phyloP scores from a whole-genome alignment of 2,113 vertebrate genomes.

The Tricholaema leucomelas region DNA sequence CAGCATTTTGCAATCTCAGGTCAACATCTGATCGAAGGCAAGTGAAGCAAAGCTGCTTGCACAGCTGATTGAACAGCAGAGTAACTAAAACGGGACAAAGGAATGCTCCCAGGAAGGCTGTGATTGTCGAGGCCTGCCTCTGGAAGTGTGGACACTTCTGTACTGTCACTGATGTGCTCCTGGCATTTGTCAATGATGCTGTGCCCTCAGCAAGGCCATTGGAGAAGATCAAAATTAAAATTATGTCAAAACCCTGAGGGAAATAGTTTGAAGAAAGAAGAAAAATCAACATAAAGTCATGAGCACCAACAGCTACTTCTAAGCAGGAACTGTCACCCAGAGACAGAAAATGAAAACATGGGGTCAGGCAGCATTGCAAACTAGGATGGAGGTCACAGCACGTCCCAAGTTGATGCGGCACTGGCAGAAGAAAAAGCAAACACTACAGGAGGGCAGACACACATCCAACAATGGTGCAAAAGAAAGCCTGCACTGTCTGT shows the following conservation, averaged over 20 bases:
- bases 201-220: neutral
- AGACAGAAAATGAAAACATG: neutral
- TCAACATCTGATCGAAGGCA: neutral
- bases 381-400: neutral
- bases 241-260: neutral
- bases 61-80: neutral
- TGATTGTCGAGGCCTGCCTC: neutral
- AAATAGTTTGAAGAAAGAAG: neutral
- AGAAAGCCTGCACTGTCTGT: neutral
- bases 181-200: neutral
- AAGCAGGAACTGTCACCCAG: neutral
- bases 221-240: neutral
- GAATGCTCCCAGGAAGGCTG: neutral
- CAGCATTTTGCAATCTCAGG: neutral
- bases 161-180: neutral
- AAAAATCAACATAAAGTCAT: neutral
- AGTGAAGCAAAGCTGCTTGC: neutral
- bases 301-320: neutral
- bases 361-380: neutral
- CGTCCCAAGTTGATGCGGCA: neutral
- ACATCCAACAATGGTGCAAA: neutral
- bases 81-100: neutral
- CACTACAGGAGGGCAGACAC: fast-evolving
- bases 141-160: fast-evolving
- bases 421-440: neutral